phyloP scores from a whole-genome alignment of 2,888 invertebrate genomes.

The Seira musarum region DNA sequence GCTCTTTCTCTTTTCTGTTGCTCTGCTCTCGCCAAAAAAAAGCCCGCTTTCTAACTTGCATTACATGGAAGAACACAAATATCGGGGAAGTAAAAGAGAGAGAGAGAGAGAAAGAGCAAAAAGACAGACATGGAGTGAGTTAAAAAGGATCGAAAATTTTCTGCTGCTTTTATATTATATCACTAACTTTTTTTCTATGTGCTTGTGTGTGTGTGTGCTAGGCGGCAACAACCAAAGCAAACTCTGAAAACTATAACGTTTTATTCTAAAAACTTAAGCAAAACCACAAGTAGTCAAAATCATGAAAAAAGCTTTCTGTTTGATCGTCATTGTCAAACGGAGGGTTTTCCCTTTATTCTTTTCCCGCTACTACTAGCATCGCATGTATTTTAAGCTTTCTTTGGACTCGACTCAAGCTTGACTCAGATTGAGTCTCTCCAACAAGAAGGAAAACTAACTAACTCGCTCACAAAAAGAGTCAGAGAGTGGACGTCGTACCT shows the following conservation, averaged over 20 bases:
- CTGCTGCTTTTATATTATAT: conserved; percentile 33
- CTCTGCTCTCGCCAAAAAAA: conserved; percentile 43
- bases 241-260: conserved; percentile 13
- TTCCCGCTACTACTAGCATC: no score
- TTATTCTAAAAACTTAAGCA: conserved; percentile 22
- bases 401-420: conserved; percentile 52
- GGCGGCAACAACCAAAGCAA: conserved; percentile 41
- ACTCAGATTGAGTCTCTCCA: no score
- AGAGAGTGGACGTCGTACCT: no score
- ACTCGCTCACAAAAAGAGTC: no score
- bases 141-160: conserved; percentile 56
- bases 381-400: conserved; percentile 55
- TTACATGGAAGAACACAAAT: conserved; percentile 23
- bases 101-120: conserved; percentile 32
- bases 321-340: conserved; percentile 43
- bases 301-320: conserved; percentile 49
- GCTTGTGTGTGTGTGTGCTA: no score
- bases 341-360: conserved; percentile 9
- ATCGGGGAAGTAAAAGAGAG: conserved; percentile 24
- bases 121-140: conserved; percentile 51
- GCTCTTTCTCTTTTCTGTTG: conserved; percentile 7
- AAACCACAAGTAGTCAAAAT: conserved; percentile 61
- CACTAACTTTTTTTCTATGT: no score
- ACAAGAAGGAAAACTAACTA: no score
- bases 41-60: no score